Conservation (phyloP, 92 coral and sea anemone species). For the Ricordea florida region DNA sequence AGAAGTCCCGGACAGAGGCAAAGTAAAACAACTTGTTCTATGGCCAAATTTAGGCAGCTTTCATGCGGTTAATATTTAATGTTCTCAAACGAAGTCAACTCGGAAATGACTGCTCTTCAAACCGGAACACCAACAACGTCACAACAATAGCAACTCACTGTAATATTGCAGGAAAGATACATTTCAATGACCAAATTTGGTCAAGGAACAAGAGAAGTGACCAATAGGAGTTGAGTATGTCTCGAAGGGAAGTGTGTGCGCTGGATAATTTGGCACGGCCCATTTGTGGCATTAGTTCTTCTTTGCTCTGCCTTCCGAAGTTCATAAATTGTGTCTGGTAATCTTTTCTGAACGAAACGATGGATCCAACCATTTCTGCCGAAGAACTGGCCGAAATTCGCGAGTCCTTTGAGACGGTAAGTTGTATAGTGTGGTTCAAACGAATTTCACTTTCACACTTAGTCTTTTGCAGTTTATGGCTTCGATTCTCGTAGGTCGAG, state of each 20-base stretch:
- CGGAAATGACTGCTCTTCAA: too few relatives aligned
- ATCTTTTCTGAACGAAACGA: constrained; percentile 14
- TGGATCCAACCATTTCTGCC: constrained; percentile 19
- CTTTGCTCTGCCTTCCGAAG: not conserved
- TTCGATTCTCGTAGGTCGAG: too few relatives aligned
- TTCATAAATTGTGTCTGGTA: not conserved
- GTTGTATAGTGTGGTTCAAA: not conserved
- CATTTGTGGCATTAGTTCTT: constrained; percentile 10
- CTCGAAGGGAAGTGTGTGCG: not conserved
- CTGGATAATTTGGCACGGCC: constrained; percentile 46
- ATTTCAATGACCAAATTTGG: constrained; percentile 36
- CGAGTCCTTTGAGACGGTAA: constrained; percentile 44
- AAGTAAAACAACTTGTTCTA: not conserved
- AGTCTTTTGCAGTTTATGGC: not conserved
- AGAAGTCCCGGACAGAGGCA: not conserved
- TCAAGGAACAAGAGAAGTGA: not conserved
- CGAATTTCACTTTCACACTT: not conserved
- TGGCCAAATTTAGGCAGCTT: constrained; percentile 26
- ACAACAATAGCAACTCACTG: not conserved
- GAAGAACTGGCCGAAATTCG: constrained; percentile 33
- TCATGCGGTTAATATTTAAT: constrained; percentile 41
- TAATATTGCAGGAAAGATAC: not conserved
- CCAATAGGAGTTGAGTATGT: constrained; percentile 35
- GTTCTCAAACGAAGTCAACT: too few relatives aligned
- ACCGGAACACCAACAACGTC: too few relatives aligned